Evolutionary conservation across 2,113 vertebrate species (phyloP).

Genomic region (Gopherus evgoodei): DNA sequence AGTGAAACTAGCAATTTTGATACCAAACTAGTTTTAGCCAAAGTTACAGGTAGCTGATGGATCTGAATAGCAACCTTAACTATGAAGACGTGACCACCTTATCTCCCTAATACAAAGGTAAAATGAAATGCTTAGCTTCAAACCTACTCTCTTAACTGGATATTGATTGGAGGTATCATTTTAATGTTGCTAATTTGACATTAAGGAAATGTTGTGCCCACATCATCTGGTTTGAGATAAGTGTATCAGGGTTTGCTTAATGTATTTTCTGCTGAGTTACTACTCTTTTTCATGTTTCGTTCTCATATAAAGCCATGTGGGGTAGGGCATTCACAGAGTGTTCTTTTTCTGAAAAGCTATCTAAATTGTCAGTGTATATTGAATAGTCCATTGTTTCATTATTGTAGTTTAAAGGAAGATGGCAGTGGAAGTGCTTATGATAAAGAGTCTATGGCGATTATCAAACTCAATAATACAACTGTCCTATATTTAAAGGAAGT

Average conservation of each 20-base stretch:
- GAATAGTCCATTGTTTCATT: slow-evolving; percentile 38
- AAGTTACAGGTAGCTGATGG: neutral
- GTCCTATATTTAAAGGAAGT: slow-evolving; percentile 99
- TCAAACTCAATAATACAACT: slow-evolving; percentile 99
- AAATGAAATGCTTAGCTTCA: neutral
- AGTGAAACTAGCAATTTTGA: neutral
- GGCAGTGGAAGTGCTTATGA: slow-evolving; percentile 98
- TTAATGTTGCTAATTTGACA: neutral
- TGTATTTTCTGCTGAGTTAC: neutral
- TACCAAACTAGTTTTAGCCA: neutral
- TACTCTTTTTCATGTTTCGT: neutral
- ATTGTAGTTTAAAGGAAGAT: slow-evolving; percentile 92
- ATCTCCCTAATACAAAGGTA: neutral
- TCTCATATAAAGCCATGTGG: neutral
- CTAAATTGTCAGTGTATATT: neutral
- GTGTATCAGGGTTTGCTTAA: neutral
- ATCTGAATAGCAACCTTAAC: neutral
- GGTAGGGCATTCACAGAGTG: neutral
- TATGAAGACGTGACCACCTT: neutral
- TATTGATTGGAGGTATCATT: neutral
- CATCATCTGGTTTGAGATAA: neutral
- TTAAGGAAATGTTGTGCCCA: neutral
- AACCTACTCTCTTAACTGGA: neutral
- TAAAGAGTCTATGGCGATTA: slow-evolving; percentile 99
- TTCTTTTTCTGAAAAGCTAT: neutral